These are phyloP conservation scores for Drosophila rhopaloa DNA, from an alignment of 1,140 invertebrate species.

Conservation along the genomic window DNA sequence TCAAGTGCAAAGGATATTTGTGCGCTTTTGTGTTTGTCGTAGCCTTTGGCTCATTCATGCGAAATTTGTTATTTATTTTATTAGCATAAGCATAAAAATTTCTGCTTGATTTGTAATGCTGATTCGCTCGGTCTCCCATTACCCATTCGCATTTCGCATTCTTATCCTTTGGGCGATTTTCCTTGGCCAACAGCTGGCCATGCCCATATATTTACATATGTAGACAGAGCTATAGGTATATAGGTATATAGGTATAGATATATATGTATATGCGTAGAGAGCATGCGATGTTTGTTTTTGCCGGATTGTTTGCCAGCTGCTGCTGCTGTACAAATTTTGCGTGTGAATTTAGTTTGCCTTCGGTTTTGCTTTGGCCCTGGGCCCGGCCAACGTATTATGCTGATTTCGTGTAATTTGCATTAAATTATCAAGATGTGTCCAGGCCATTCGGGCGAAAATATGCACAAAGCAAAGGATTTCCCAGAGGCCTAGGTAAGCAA, in stretches of 20 bases:
- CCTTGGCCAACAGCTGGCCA: constrained; percentile 68
- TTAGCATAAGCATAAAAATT: constrained; percentile 80
- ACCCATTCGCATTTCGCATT: constrained; percentile 30
- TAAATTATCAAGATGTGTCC: constrained; percentile 73
- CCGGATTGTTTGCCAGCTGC: constrained; percentile 55
- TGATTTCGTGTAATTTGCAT: constrained; percentile 77
- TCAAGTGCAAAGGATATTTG: constrained; percentile 17
- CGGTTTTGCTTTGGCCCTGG: constrained; percentile 28
- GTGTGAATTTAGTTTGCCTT: constrained; percentile 56
- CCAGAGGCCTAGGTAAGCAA: constrained; percentile 30
- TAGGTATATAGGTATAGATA: not conserved
- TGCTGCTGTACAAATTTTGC: constrained; percentile 58
- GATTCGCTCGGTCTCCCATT: constrained; percentile 61
- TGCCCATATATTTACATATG: constrained; percentile 29
- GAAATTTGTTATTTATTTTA: constrained; percentile 82
- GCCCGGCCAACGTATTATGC: constrained; percentile 58
- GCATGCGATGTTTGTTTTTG: constrained; percentile 44
- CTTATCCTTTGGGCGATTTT: constrained; percentile 36
- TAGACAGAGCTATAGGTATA: constrained; percentile 20
- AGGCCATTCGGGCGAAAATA: constrained; percentile 56
- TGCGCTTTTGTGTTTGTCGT: constrained; percentile 19
- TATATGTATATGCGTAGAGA: constrained; percentile 8
- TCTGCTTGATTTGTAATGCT: constrained; percentile 81
- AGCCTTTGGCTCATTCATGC: constrained; percentile 59
- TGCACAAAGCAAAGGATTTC: constrained; percentile 44